Percentiles rank a stretch among this genome's conserved stretches.
Conservation (phyloP, 1,140 invertebrate genomes). For the Nasonia longicornis region DNA sequence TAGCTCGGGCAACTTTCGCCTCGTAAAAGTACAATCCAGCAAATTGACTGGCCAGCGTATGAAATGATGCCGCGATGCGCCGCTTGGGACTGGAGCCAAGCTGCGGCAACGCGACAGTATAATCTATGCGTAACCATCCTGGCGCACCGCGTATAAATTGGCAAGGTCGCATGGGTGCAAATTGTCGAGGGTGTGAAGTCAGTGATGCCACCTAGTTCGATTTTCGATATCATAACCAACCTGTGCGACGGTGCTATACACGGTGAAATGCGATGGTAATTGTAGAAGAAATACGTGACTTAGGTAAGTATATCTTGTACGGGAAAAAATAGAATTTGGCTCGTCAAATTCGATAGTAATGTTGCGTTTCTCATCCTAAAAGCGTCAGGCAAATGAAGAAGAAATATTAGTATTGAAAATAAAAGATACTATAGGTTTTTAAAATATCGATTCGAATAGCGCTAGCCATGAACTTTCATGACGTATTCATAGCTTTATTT, state of each 20-base stretch:
- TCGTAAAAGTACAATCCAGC: not conserved
- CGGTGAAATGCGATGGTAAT: not conserved
- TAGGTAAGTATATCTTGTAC: no score
- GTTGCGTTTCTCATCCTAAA: no score
- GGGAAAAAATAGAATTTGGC: no score
- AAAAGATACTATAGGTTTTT: no score
- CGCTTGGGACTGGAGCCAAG: not conserved
- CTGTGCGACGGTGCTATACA: not conserved
- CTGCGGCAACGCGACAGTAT: not conserved
- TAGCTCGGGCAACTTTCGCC: not conserved
- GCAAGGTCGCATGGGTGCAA: not conserved
- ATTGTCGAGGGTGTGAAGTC: not conserved
- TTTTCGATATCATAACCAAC: not conserved
- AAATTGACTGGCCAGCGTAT: not conserved
- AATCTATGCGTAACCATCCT: not conserved
- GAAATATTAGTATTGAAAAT: no score
- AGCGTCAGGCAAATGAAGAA: no score
- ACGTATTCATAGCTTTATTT: not conserved
- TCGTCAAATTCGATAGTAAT: no score
- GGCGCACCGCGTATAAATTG: not conserved
- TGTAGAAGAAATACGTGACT: no score
- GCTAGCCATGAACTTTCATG: not conserved
- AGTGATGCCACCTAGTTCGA: not conserved
- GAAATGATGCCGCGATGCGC: not conserved
- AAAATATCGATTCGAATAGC: not conserved